These are phyloP conservation scores for Desmodus rotundus DNA, from an alignment of 2,113 vertebrate genomes.

Conservation along the genomic window DNA sequence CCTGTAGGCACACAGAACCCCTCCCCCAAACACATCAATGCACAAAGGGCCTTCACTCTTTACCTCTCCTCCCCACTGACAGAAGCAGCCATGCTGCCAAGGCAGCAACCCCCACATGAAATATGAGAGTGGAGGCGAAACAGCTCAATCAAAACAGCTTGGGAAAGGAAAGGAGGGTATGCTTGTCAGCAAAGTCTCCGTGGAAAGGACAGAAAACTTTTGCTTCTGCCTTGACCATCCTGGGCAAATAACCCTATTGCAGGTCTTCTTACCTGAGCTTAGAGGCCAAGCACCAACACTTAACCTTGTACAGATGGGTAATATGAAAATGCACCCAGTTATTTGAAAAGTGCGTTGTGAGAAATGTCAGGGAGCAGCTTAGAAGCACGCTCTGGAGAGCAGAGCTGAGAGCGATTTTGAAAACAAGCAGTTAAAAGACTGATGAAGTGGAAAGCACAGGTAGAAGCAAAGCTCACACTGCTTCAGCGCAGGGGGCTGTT, in stretches of 20 bases:
- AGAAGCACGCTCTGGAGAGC: background rate
- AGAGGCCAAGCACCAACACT: background rate
- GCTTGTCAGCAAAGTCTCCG: conserved; percentile 32
- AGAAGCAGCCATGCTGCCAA: conserved; percentile 56
- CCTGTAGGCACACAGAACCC: background rate
- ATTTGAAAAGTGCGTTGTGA: conserved; percentile 41
- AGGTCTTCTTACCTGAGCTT: background rate
- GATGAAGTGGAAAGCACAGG: background rate
- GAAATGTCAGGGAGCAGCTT: conserved; percentile 33
- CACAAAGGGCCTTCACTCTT: background rate
- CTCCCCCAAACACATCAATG: background rate
- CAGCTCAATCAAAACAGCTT: conserved; percentile 59
- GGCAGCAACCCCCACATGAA: conserved; percentile 60
- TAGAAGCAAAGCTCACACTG: background rate
- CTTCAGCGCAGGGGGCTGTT: background rate
- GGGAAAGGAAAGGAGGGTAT: background rate
- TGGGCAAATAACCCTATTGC: background rate
- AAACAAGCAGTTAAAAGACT: conserved; percentile 36
- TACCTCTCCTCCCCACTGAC: conserved; percentile 10
- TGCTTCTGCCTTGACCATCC: background rate
- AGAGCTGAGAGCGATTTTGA: conserved; percentile 7
- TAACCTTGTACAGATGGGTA: conserved; percentile 3
- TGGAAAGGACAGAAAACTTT: background rate
- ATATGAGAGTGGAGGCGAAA: conserved; percentile 55
- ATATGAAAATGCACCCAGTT: conserved; percentile 23